Conservation (phyloP, 2,113 vertebrate species). For the Archocentrus centrarchus region DNA sequence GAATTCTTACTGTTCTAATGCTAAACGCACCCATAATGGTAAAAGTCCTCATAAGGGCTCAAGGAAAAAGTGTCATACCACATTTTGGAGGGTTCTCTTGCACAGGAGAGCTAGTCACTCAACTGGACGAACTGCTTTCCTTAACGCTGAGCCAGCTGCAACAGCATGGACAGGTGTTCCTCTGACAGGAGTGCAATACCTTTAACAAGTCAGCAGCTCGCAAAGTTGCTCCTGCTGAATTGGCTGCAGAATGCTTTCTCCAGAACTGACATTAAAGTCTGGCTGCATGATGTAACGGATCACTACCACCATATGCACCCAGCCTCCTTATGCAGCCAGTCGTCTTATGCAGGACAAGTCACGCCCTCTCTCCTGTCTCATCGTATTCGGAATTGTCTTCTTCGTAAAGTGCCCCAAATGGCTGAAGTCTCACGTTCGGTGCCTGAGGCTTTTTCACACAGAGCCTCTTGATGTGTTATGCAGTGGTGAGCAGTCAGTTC, state of each 20-base stretch:
- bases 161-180: neutral
- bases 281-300: neutral
- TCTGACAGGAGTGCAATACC: neutral
- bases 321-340: neutral
- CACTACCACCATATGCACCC: neutral
- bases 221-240: neutral
- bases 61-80: neutral
- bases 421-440: neutral
- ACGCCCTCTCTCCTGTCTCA: neutral
- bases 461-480: neutral
- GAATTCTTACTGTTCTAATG: too few species aligned
- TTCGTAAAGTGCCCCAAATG: neutral
- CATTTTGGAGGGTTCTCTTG: neutral
- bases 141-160: neutral
- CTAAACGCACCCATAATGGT: neutral
- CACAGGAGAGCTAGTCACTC: too few species aligned
- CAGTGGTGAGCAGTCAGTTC: neutral
- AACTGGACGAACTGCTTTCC: neutral
- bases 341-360: too few species aligned
- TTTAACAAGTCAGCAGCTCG: neutral
- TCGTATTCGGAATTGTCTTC: neutral
- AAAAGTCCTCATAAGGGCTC: neutral
- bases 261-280: neutral
- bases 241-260: neutral
- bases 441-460: neutral